Conservation (phyloP, 2,113 vertebrate genomes). For the Amphilophus citrinellus region DNA sequence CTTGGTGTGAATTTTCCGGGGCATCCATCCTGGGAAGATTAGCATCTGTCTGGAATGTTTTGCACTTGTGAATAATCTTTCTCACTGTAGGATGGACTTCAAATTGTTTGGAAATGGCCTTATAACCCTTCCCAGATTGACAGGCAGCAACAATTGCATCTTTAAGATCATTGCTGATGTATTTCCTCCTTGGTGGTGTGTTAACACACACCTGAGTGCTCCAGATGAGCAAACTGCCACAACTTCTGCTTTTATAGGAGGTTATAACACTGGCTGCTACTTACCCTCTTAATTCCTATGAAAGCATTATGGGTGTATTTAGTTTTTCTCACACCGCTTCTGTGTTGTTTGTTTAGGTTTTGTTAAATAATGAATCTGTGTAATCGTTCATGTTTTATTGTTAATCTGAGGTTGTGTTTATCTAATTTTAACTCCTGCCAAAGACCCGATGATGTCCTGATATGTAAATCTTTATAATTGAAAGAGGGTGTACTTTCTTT, state of each 20-base stretch:
- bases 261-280: neutral
- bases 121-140: neutral
- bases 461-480: neutral
- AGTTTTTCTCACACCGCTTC: neutral
- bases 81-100: neutral
- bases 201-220: neutral
- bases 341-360: neutral
- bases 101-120: neutral
- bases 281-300: neutral
- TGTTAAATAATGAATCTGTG: neutral
- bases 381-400: neutral
- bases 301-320: neutral
- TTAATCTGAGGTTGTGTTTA: neutral
- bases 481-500: neutral
- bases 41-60: neutral
- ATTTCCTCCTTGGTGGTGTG: neutral
- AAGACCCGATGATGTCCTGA: neutral
- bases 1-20: neutral
- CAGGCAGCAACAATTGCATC: neutral
- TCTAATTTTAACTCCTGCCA: neutral
- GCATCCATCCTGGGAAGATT: neutral
- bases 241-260: neutral
- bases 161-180: neutral
- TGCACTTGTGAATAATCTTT: neutral
- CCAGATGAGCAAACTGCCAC: neutral